Base-by-base conservation (phyloP, 2,888 invertebrate species). In the Camptogramma bilineatum region DNA sequence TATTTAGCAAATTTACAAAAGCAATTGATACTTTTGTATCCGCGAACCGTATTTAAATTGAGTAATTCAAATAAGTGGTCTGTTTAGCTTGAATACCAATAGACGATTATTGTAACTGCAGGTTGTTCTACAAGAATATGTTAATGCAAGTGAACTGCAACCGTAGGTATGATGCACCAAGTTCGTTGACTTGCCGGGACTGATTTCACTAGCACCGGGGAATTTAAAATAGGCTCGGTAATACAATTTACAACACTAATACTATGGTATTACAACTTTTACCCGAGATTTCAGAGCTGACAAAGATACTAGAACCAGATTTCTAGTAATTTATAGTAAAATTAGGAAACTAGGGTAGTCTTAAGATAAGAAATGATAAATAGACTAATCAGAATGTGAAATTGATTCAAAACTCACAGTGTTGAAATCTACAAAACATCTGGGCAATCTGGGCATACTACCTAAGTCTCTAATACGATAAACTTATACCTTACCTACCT, bases 191-290 rank as follows among this genome's bases (percentile, higher is more conserved):
- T 52, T 34, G 18, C 28, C 48, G 59, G 44, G 60, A 66, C 68
- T 66, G 69, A 69, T 71, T 72, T 69, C 69, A 70, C 73, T 58
- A 60, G 53, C 68, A 52, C 48, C 44, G 52, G 46, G 24, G 65
- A 68, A 64, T 70, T 60, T 62, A 19, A 61, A 70, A 68, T 68
- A 59, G 44, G 55, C 54, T 47, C 28, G 34, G 63, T 57, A 52
- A 62, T 64, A 64, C 28, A 60, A n/a, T n/a, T 60, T 52, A 60
- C 47, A 55, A 52, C 52, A 55, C 55, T 65, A n/a, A n/a, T 61
- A 55, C 19, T 48, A 61, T 52, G 48, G 56, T 55, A 57, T 56
- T 61, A 61, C 52, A 47, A 39, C 64, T 61, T 52, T 47, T 50
- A 34, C 53, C 24, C 39, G 61, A 52, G 42, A 48, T 61, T 60